A percentile compares a stretch with the other conserved stretches of the same genome.
Conservation (phyloP, 1,140 invertebrate species). For the Sitodiplosis mosellana region DNA sequence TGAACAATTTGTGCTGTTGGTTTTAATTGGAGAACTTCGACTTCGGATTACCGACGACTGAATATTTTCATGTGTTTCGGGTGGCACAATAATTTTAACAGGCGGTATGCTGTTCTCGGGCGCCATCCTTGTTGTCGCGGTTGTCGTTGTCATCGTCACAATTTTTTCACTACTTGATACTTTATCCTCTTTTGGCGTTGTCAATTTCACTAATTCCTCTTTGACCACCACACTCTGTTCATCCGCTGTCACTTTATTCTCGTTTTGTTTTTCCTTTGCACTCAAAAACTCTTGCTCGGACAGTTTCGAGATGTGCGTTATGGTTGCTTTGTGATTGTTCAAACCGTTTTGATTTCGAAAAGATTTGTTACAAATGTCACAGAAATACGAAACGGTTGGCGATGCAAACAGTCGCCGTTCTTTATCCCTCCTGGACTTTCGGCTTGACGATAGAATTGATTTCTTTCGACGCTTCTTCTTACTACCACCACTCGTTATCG, state of each 20-base stretch:
- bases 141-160: no score
- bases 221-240: neutral
- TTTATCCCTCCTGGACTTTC: constrained; percentile 12
- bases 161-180: no score
- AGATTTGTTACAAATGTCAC: constrained; percentile 28
- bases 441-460: constrained; percentile 16
- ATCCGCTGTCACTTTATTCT: neutral
- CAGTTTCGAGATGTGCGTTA: constrained; percentile 31
- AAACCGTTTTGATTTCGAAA: constrained; percentile 27
- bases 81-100: no score
- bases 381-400: constrained; percentile 14
- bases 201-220: no score
- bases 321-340: constrained; percentile 28
- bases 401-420: constrained; percentile 4
- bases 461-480: constrained; percentile 12
- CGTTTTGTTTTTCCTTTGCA: neutral
- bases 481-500: constrained; percentile 6
- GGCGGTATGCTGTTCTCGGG: no score
- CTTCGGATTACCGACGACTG: no score
- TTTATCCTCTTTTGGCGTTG: no score
- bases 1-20: no score
- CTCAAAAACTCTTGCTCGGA: constrained; percentile 30
- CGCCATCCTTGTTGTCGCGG: no score
- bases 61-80: no score
- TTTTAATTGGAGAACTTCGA: no score